Evolutionary conservation across 35 echinoderm and acorn worm genomes (phyloP).

Genomic region (Lytechinus pictus): DNA sequence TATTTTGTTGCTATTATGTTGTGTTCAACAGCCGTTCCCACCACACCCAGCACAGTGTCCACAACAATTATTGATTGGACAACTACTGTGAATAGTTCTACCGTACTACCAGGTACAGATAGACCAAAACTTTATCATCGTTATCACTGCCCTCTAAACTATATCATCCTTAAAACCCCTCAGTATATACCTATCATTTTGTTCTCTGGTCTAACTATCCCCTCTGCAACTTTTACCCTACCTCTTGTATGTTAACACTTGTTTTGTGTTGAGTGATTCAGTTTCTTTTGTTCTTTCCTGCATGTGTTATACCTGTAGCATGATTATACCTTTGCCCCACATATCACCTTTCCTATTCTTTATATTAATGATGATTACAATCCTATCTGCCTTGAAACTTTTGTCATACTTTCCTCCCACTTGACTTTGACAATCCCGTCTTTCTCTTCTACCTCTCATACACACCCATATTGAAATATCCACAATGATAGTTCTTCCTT

Average conservation of each 20-base stretch:
- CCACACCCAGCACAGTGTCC: slow-evolving; percentile 18
- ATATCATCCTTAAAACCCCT: neutral
- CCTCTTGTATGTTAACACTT: neutral
- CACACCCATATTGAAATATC: no score
- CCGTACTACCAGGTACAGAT: slow-evolving; percentile 22
- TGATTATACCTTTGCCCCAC: neutral
- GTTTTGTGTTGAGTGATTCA: neutral
- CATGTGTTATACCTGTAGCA: neutral
- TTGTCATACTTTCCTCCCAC: neutral
- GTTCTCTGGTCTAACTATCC: neutral
- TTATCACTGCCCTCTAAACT: neutral
- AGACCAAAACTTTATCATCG: neutral
- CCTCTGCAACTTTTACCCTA: neutral
- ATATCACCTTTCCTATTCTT: neutral
- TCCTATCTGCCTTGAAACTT: neutral
- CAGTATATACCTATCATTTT: neutral
- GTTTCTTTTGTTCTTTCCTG: neutral
- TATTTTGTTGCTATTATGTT: slow-evolving; percentile 32
- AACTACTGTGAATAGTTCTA: neutral
- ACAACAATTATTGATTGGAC: slow-evolving; percentile 27
- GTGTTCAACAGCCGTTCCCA: slow-evolving; percentile 36
- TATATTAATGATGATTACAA: neutral
- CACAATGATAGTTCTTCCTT: no score
- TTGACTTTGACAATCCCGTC: neutral
- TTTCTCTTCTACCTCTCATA: neutral